These are phyloP conservation scores for Hemiscyllium ocellatum DNA, from an alignment of 2,113 vertebrate species.

Conservation along the genomic window DNA sequence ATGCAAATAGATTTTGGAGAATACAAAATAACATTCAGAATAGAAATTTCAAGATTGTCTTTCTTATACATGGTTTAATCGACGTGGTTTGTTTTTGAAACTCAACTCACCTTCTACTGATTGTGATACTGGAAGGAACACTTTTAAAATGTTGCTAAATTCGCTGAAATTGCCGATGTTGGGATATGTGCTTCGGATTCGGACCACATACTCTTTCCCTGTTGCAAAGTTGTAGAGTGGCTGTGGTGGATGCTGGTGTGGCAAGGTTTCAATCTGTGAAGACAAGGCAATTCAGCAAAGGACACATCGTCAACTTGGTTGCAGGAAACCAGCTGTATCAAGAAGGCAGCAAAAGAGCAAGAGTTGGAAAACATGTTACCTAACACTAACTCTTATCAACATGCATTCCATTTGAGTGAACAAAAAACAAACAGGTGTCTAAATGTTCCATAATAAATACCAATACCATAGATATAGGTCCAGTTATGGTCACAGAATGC, in stretches of 20 bases:
- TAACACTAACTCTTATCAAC: too few relatives aligned
- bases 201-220: not conserved
- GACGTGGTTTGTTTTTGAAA: not conserved
- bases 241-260: not conserved
- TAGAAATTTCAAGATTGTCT: not conserved
- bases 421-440: not conserved
- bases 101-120: conserved; percentile 14
- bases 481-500: not conserved
- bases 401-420: not conserved
- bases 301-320: not conserved
- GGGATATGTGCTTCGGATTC: not conserved
- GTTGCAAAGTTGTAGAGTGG: not conserved
- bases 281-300: not conserved
- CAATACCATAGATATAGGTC: too few relatives aligned
- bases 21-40: not conserved
- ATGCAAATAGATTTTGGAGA: too few relatives aligned
- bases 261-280: not conserved
- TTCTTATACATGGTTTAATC: not conserved
- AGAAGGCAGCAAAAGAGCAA: not conserved
- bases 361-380: not conserved
- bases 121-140: not conserved
- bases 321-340: not conserved
- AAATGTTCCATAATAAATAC: not conserved
- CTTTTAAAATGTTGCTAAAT: not conserved
- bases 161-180: conserved; percentile 10